A percentile compares a stretch with the other conserved stretches of the same genome.
Conservation (phyloP, 2,797 vertebrate species). For the Dromococcyx pavoninus region DNA sequence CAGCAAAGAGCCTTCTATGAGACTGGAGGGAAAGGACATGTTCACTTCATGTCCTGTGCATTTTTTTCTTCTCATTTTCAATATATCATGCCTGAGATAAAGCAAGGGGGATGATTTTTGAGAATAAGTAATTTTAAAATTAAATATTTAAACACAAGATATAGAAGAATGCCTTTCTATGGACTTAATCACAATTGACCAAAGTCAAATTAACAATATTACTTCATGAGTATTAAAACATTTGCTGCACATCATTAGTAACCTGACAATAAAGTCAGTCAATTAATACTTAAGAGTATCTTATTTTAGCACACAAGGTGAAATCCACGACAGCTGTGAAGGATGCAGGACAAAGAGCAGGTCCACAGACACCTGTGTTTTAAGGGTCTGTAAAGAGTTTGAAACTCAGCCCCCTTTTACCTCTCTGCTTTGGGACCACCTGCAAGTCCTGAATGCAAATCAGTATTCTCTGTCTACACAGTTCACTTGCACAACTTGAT, state of each 20-base stretch:
- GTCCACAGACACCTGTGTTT: accelerated
- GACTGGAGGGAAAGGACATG: background rate
- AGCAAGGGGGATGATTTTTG: background rate
- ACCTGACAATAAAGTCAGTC: background rate
- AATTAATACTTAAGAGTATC: background rate
- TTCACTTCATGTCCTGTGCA: background rate
- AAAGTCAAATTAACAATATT: background rate
- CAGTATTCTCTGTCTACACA: background rate
- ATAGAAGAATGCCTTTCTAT: background rate
- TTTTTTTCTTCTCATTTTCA: background rate
- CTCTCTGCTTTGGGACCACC: background rate
- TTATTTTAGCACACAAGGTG: background rate
- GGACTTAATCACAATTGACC: background rate
- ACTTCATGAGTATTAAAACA: background rate
- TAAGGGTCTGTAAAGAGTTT: background rate
- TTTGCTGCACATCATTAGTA: background rate
- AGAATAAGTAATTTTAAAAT: background rate
- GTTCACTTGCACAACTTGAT: background rate
- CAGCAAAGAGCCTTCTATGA: background rate
- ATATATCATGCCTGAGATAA: background rate
- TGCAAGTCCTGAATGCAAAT: accelerated
- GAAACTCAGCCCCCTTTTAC: background rate
- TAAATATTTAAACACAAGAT: background rate
- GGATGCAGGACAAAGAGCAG: background rate
- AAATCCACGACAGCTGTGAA: background rate